Percentiles rank a stretch among this genome's conserved stretches.
Evolutionary conservation across 1,140 invertebrate species (phyloP).

Genomic region (Drosophila eugracilis): DNA sequence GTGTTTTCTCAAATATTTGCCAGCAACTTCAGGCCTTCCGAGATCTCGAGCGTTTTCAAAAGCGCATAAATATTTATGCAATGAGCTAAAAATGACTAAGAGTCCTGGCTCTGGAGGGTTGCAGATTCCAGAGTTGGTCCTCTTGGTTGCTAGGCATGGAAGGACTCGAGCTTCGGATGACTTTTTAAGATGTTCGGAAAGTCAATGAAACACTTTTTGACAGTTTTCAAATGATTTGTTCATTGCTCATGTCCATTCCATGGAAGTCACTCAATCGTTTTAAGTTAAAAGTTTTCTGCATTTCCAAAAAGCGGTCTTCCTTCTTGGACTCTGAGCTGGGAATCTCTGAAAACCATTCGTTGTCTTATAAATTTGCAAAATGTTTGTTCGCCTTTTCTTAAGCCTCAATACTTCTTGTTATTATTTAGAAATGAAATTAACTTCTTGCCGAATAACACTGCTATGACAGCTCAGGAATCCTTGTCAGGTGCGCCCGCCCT

Average conservation of each 20-base stretch:
- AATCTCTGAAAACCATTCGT: too few species aligned
- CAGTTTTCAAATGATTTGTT: background rate
- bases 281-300: too few species aligned
- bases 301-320: too few species aligned
- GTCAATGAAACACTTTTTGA: constrained; percentile 11
- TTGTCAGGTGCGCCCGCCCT: constrained; percentile 10
- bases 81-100: constrained; percentile 70
- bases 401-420: too few species aligned
- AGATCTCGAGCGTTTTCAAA: constrained; percentile 64
- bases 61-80: constrained; percentile 80
- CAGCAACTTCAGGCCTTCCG: constrained; percentile 32
- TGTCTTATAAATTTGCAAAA: too few species aligned
- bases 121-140: background rate
- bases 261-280: too few species aligned
- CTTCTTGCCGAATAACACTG: too few species aligned
- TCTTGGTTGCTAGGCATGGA: background rate
- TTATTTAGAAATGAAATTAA: background rate
- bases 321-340: too few species aligned
- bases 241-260: too few species aligned
- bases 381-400: too few species aligned
- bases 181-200: background rate
- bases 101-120: constrained; percentile 46
- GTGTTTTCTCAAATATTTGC: constrained; percentile 74
- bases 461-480: background rate
- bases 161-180: constrained; percentile 4